Base-by-base conservation (phyloP, 2,113 vertebrate genomes). In the Chionomys nivalis region DNA sequence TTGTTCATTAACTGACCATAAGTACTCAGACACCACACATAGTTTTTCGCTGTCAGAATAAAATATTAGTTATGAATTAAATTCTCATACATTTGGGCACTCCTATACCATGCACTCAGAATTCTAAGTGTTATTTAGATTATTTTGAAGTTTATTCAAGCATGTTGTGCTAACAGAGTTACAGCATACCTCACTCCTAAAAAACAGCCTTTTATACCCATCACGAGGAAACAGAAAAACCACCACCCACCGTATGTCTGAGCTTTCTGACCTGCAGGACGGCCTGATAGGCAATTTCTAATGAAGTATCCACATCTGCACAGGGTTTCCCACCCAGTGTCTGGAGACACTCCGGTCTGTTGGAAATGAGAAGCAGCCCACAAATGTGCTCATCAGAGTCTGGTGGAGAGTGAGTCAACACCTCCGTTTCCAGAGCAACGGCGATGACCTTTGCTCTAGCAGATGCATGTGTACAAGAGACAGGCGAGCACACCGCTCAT, bases 11-110 rank as follows among this genome's bases (percentile, higher is more conserved):
- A 16, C 19, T 90, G 65, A 92, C 16, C 42, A 7, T 77, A 63
- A 44, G 26, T 42, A 87, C 91, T 95, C 23, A 91, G 92, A 81
- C 7, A 77, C 19, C 49, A 81, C 83, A 49, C 21, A 12, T 81
- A 70, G 21, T 4, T 85, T 58, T 93, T 96, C 28, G 21, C 47
- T 58, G n/a, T 87, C 28, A 93, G 75, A 92, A 95, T 42, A n/a
- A 93, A 95, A 79, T 70, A 17, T 75, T 75, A 94, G 42, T 72
- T 89, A 78, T 16, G 3, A n/a, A 89, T 91, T 94, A 87, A 66
- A 96, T 65, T 90, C 36, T 49, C 36, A 89, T 89, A 77, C 88
- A 89, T 36, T 23, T 87, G 70, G 24, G 81, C 81, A 94, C 55
- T 36, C 73, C 36, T 42, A 44, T 55, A 78, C 16, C 3, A 65